Evolutionary conservation across 2,888 invertebrate species (phyloP).

Genomic region (Rhodophaea formosa): DNA sequence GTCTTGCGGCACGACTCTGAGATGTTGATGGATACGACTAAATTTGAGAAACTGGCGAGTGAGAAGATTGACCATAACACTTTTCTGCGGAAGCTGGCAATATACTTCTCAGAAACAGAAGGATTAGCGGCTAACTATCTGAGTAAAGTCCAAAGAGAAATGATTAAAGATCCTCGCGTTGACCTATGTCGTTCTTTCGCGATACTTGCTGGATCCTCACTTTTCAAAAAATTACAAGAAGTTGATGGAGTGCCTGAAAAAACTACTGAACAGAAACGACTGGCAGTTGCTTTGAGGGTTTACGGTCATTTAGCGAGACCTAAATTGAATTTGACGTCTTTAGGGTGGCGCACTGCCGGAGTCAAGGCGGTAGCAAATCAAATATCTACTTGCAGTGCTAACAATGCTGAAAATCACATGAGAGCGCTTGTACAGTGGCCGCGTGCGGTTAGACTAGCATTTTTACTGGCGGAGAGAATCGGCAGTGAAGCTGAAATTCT

Average conservation of each 20-base stretch:
- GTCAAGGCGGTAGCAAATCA: conserved; percentile 50
- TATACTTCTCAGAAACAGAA: conserved; percentile 51
- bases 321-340: conserved; percentile 35
- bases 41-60: conserved; percentile 30
- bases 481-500: conserved; percentile 33
- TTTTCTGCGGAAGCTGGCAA: conserved; percentile 43
- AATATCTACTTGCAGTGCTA: conserved; percentile 36
- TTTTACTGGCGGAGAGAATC: conserved; percentile 40
- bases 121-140: conserved; percentile 43
- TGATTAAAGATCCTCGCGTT: not conserved
- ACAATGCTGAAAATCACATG: conserved; percentile 34
- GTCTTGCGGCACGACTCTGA: conserved; percentile 49
- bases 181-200: conserved; percentile 15
- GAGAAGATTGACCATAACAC: conserved; percentile 33
- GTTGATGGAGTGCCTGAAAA: conserved; percentile 25
- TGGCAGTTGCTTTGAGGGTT: conserved; percentile 42
- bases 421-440: conserved; percentile 38
- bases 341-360: conserved; percentile 46
- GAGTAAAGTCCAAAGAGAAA: conserved; percentile 3
- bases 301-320: conserved; percentile 48
- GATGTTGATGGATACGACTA: conserved; percentile 33
- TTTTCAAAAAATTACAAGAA: conserved; percentile 20
- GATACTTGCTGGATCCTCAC: conserved; percentile 9
- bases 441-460: conserved; percentile 41
- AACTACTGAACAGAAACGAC: conserved; percentile 23